Evolutionary conservation across 53 echinoderm and acorn worm genomes (phyloP).

Genomic region (Paelopatides confundens): DNA sequence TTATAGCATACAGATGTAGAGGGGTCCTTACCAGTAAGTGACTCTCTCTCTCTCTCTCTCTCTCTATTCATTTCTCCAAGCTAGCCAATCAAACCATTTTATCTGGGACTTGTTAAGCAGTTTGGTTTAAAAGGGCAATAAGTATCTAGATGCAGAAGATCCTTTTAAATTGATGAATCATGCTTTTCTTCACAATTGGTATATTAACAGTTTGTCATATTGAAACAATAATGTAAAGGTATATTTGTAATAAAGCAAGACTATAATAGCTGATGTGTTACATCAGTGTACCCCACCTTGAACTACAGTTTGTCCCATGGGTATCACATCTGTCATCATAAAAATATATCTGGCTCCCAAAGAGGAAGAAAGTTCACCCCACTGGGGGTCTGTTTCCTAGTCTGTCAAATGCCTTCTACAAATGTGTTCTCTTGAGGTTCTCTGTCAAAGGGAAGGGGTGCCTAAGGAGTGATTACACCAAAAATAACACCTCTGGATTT

Average conservation of each 20-base stretch:
- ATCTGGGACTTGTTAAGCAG: no score
- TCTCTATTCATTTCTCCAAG: no score
- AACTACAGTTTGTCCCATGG: background rate
- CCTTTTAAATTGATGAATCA: background rate
- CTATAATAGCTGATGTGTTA: background rate
- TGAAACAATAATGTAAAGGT: background rate
- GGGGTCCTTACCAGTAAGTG: no score
- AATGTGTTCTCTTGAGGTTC: conserved; percentile 22
- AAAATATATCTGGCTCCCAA: background rate
- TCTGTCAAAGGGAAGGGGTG: background rate
- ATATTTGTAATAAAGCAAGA: background rate
- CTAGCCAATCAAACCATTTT: no score
- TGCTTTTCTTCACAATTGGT: background rate
- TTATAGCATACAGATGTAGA: conserved; percentile 20
- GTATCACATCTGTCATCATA: conserved; percentile 13
- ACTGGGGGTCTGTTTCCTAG: background rate
- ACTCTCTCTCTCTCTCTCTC: no score
- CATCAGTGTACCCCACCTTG: background rate
- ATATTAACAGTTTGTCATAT: background rate
- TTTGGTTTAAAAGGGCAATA: no score
- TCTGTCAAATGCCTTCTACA: background rate
- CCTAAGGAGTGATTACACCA: conserved; percentile 15
- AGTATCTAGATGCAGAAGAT: background rate
- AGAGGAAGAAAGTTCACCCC: background rate
- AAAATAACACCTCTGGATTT: conserved; percentile 15